Base-by-base conservation (phyloP, 2,113 vertebrate species). In the Eulemur rufifrons region DNA sequence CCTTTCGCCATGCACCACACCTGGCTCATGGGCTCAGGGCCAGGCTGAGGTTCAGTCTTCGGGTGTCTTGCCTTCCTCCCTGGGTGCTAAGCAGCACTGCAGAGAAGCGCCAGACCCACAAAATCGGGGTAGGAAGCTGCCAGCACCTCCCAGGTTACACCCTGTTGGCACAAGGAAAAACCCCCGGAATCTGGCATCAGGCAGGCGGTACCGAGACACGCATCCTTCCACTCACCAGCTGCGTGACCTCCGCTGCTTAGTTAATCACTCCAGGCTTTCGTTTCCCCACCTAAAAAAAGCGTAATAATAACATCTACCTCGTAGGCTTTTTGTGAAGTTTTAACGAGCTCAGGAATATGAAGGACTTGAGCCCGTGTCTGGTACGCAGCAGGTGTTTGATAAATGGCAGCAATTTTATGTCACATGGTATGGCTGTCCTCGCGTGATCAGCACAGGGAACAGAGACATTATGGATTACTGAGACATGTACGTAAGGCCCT, bases 401-500 rank as follows among this genome's bases (percentile, higher is more conserved):
- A 54, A 96, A 91, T 47, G n/a, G 69, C 39, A 88, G 71, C 71
- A 74, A 92, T 92, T 94, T 91, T 18, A 37, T 52, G 88, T 96
- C 88, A 52, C 0, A 0, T 82, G 84, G 66, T 82, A 2, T 39
- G 47, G 42, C 91, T 89, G 66, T 71, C 73, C 73, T 32, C 61
- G 0, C 25, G 0, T 14, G 13, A 32, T 95, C 34, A 23, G 45
- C 80, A 1, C 59, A 34, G 64, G 50, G 34, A 69, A n/a, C 8
- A 34, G 74, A 61, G 77, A 61, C 15, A 4, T 25, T 18, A 27
- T 14, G 39, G 87, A 42, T 94, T 69, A 85, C 39, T 94, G 83
- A 95, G 88, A 94, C 39, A 54, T 20, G 47, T 47, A 45, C 4
- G 0, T n/a, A 27, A 85, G 45, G 5, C 21, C 50, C 68, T 93